Evolutionary conservation across 2,797 vertebrate genomes (phyloP), one percentile per base, ranked within the genome.

Genomic region (Myoxocephalus aenaeus): DNA sequence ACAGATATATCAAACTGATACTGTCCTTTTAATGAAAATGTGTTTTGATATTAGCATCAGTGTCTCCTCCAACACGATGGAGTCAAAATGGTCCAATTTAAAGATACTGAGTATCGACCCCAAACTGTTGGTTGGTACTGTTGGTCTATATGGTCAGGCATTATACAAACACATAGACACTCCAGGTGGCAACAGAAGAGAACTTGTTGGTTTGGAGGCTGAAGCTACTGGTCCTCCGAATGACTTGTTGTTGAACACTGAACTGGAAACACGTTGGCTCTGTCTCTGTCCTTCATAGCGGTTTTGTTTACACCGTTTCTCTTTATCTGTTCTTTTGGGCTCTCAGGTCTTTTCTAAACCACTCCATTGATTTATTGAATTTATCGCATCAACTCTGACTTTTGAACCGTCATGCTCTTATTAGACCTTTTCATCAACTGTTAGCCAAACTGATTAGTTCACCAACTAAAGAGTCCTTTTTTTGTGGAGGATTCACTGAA

Each of bases 281-380:
- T 15, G 18, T 65, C 75, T 83, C 61, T 59, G 46, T 77, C 54
- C 38, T 70, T 70, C 22, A 40, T 44, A 25, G 46, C 74, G 82
- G 22, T 66, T 79, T 22, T 67, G 70, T 86, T 87, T 77, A 75
- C 78, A 72, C 40, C 1, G 14, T 22, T 29, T 82, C 64, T 71
- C 20, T 74, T 34, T 70, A 1, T 75, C 14, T 70, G 58, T 73
- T 86, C 64, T 84, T 75, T 72, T 71, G 64, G 79, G 57, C 75
- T 78, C 84, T 84, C 74, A 73, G 78, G 82, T 71, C 70, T 88
- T 87, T 89, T 77, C 71, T 71, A 75, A 76, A 61, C 65, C 70
- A 70, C 59, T 64, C 44, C 36, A 27, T 32, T 75, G 9, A 65
- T 82, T 77, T 63, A 14, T 81, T 12, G 84, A 72, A 34, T 27